Conservation (phyloP, 2,797 vertebrate genomes). For the Eidolon dupreanum region DNA sequence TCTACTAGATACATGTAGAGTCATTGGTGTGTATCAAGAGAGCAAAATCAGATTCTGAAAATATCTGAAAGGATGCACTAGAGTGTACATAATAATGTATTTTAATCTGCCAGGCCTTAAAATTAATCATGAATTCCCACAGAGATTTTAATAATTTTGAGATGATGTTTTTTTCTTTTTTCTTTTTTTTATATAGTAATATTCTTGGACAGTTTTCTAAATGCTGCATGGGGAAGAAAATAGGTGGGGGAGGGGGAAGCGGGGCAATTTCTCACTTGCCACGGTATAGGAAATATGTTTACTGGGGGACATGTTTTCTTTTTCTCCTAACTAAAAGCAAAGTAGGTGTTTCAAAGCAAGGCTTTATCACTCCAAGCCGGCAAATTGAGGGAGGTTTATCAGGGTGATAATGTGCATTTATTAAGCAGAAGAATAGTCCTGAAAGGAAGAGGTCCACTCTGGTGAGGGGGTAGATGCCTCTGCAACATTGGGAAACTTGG, state of each 20-base stretch:
- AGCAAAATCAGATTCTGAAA: constrained; percentile 94
- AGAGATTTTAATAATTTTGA: constrained; percentile 94
- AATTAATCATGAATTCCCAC: constrained; percentile 94
- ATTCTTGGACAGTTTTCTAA: constrained; percentile 89
- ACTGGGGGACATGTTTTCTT: constrained; percentile 80
- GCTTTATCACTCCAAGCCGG: constrained; percentile 81
- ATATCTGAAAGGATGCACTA: constrained; percentile 93
- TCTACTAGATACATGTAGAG: constrained; percentile 93
- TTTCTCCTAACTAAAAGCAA: constrained; percentile 84
- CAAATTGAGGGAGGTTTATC: constrained; percentile 80
- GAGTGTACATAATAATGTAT: constrained; percentile 94
- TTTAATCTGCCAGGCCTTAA: constrained; percentile 94
- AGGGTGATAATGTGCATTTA: constrained; percentile 39
- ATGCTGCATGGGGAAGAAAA: constrained; percentile 78
- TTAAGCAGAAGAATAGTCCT: constrained; percentile 60
- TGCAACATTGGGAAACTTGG: neutral
- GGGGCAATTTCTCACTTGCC: constrained; percentile 82
- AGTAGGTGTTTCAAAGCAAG: constrained; percentile 83
- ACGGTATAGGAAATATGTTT: constrained; percentile 76
- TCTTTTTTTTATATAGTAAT: constrained; percentile 84
- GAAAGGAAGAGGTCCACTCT: constrained; percentile 58
- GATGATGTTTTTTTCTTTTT: constrained; percentile 83
- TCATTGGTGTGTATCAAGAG: constrained; percentile 92
- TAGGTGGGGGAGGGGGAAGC: constrained; percentile 74
- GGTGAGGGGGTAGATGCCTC: fast-evolving